Conservation (phyloP, 64 coral and sea anemone genomes). For the Pocillopora verrucosa region DNA sequence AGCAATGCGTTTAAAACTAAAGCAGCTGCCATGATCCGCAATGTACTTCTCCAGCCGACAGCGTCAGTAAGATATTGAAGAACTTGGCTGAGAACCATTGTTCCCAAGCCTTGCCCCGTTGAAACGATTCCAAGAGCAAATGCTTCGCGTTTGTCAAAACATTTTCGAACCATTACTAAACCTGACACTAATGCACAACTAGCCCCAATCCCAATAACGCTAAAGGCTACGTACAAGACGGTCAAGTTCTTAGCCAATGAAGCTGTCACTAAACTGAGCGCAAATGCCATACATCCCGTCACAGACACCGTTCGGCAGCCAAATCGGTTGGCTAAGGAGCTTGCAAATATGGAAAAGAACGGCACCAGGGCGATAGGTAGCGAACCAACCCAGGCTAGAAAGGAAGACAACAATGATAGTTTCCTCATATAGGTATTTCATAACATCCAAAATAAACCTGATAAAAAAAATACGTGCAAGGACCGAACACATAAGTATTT, state of each 20-base stretch:
- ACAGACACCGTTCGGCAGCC: slow-evolving; percentile 40
- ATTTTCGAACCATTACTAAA: slow-evolving; percentile 10
- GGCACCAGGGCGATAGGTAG: slow-evolving; percentile 19
- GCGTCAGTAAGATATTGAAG: not conserved
- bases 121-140: slow-evolving; percentile 48
- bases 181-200: slow-evolving; percentile 17
- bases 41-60: slow-evolving; percentile 11
- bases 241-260: slow-evolving; percentile 17
- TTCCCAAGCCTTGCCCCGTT: slow-evolving; percentile 44
- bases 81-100: slow-evolving; percentile 41
- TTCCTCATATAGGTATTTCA: not conserved
- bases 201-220: slow-evolving; percentile 21
- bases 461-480: no score
- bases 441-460: not conserved
- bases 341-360: slow-evolving; percentile 21
- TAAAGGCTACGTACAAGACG: slow-evolving; percentile 27
- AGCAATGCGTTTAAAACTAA: not conserved
- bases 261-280: slow-evolving; percentile 7
- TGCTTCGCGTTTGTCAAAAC: slow-evolving; percentile 46
- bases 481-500: no score
- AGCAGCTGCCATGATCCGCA: slow-evolving; percentile 4
- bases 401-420: not conserved
- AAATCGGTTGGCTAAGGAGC: slow-evolving; percentile 22
- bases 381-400: slow-evolving; percentile 56
- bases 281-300: slow-evolving; percentile 19